phyloP scores from a whole-genome alignment of 92 coral and sea anemone genomes.

The Epizoanthus ramosus region DNA sequence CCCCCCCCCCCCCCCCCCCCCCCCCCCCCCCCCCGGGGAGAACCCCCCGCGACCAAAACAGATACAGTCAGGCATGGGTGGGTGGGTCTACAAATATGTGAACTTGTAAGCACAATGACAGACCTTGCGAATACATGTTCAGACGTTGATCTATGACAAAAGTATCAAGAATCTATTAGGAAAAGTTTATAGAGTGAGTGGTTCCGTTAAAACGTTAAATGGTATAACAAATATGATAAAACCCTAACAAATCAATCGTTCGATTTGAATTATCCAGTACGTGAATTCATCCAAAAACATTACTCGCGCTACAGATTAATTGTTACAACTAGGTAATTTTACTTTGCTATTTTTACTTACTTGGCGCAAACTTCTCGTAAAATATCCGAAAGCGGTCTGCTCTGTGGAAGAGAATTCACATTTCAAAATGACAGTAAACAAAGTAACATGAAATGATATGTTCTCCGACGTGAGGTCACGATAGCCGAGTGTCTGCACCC shows the following conservation, averaged over 20 bases:
- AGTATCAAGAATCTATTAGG: background rate
- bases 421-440: background rate
- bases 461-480: background rate
- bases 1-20: no score
- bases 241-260: background rate
- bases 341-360: conserved; percentile 51
- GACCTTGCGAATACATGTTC: no score
- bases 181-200: background rate
- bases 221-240: background rate
- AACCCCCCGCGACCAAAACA: no score
- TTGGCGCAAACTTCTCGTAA: conserved; percentile 72
- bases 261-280: background rate
- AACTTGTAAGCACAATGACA: no score
- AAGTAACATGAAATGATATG: background rate
- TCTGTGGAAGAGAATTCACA: conserved; percentile 46
- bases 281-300: background rate
- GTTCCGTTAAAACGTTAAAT: background rate
- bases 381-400: conserved; percentile 77
- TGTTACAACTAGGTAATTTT: background rate
- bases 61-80: no score
- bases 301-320: background rate
- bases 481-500: no score
- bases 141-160: no score
- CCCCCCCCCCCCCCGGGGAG: no score
- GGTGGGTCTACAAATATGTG: background rate